phyloP scores from a whole-genome alignment of 2,113 vertebrate species.

The Hassar affinis region DNA sequence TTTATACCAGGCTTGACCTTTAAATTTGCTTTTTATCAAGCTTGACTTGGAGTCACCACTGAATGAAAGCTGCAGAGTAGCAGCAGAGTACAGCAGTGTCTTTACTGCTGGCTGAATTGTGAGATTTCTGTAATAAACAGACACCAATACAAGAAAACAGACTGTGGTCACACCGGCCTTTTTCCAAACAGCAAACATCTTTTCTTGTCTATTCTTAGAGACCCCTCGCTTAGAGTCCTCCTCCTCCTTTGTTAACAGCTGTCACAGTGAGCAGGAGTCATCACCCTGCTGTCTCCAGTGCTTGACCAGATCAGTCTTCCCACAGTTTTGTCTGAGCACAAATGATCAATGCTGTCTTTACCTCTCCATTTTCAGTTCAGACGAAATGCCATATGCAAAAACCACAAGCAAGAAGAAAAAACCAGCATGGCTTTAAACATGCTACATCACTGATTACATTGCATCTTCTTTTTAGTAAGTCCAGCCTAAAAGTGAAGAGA shows the following conservation, averaged over 20 bases:
- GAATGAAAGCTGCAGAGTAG: neutral
- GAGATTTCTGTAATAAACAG: neutral
- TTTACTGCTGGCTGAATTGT: neutral
- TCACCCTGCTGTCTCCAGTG: neutral
- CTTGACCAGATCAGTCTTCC: constrained; percentile 25
- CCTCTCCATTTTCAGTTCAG: constrained; percentile 37
- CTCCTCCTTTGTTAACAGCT: constrained; percentile 12
- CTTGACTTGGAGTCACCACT: neutral
- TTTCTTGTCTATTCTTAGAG: constrained; percentile 20
- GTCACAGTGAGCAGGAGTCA: constrained; percentile 30
- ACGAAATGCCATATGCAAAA: constrained; percentile 12
- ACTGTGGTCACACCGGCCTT: neutral
- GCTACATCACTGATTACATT: neutral
- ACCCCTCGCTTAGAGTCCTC: constrained; percentile 2
- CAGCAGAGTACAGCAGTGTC: neutral
- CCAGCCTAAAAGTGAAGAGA: neutral
- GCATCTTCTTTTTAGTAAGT: constrained; percentile 13
- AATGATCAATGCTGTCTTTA: constrained; percentile 34
- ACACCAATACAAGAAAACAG: neutral
- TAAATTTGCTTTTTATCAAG: neutral
- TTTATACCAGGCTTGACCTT: too few species aligned
- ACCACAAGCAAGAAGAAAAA: neutral
- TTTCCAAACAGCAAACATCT: constrained; percentile 2
- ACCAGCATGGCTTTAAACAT: constrained; percentile 2
- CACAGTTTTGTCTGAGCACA: neutral